Conservation (phyloP, 2,888 invertebrate genomes). For the Tanytarsus gracilentus region DNA sequence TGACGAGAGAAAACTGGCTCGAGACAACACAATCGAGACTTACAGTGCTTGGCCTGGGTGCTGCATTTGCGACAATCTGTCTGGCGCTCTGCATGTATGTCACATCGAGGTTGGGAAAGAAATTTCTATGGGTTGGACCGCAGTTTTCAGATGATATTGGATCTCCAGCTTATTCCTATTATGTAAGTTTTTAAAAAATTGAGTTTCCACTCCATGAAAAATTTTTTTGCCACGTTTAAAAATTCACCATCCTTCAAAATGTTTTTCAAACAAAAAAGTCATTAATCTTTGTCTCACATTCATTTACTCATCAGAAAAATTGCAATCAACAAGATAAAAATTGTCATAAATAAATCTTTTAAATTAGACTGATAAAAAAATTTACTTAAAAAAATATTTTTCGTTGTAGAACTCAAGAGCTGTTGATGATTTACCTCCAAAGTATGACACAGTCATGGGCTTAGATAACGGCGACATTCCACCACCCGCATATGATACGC, state of each 20-base stretch:
- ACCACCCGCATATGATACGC: conserved; percentile 42
- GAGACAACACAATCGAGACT: conserved; percentile 30
- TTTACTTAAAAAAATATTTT: neutral
- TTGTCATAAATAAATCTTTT: too few species aligned
- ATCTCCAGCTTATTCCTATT: conserved; percentile 6
- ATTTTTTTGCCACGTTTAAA: too few species aligned
- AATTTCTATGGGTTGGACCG: conserved; percentile 43
- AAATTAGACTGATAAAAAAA: neutral
- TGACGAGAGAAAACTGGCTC: conserved; percentile 41
- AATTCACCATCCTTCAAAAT: too few species aligned
- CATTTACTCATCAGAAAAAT: too few species aligned
- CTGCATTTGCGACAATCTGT: conserved; percentile 42
- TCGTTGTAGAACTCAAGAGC: conserved; percentile 11
- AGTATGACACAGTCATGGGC: conserved; percentile 43
- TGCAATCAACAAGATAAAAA: neutral
- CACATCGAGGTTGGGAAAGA: conserved; percentile 43
- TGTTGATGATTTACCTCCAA: conserved; percentile 39
- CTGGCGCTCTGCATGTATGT: conserved; percentile 44
- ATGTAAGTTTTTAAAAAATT: conserved; percentile 17
- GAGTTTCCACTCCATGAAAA: too few species aligned
- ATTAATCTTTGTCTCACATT: too few species aligned
- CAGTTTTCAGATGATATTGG: conserved; percentile 30
- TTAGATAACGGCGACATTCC: conserved; percentile 42
- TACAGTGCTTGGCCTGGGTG: conserved; percentile 42
- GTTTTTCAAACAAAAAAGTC: too few species aligned